Evolutionary conservation across 2,888 invertebrate species (phyloP).

Genomic region (Belgica antarctica): DNA sequence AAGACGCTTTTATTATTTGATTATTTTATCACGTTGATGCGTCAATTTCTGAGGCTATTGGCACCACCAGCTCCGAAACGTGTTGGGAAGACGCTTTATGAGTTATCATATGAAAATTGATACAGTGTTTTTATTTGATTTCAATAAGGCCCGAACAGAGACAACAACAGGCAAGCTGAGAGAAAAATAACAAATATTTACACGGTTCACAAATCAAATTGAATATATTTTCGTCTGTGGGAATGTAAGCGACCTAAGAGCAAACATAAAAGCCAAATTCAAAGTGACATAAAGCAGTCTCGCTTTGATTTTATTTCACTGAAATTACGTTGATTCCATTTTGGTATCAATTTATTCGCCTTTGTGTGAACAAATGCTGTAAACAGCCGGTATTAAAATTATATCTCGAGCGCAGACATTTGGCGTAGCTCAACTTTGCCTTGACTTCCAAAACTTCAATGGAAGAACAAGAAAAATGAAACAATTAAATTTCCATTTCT

Average conservation of each 20-base stretch:
- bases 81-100: neutral
- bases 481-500: too few species aligned
- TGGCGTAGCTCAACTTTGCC: neutral
- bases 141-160: constrained; percentile 27
- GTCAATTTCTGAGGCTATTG: constrained; percentile 39
- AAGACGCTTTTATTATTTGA: constrained; percentile 22
- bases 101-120: constrained; percentile 36
- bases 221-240: constrained; percentile 17
- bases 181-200: constrained; percentile 32
- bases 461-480: neutral
- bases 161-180: neutral
- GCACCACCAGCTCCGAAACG: constrained; percentile 27
- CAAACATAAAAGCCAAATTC: neutral
- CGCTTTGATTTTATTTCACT: neutral
- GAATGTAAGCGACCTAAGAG: constrained; percentile 41
- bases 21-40: constrained; percentile 34
- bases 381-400: neutral
- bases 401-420: neutral
- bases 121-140: constrained; percentile 39
- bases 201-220: constrained; percentile 32
- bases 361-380: neutral
- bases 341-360: neutral
- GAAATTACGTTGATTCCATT: constrained; percentile 5
- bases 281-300: neutral
- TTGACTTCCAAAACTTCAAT: too few species aligned